Evolutionary conservation across 2,113 vertebrate species (phyloP).

Genomic region (Bos javanicus): DNA sequence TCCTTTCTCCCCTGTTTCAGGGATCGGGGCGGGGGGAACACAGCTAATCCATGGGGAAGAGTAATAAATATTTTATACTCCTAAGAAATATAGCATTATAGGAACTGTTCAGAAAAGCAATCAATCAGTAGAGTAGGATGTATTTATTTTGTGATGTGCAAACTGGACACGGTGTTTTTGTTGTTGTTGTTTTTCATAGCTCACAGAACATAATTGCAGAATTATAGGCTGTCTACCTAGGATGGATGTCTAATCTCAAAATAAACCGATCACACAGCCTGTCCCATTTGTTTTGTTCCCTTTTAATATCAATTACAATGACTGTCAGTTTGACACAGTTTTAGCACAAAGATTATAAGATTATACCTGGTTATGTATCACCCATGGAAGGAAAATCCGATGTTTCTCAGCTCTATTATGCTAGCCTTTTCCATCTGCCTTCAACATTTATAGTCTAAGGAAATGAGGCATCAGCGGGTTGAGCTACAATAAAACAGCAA

Average conservation of each 20-base stretch:
- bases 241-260: not conserved
- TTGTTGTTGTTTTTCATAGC: not conserved
- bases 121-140: not conserved
- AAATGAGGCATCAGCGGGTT: not conserved
- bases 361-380: constrained; percentile 31
- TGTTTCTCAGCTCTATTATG: constrained; percentile 34
- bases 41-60: not conserved
- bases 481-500: not conserved
- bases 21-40: not conserved
- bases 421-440: not conserved
- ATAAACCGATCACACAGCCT: not conserved
- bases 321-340: constrained; percentile 27
- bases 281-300: not conserved
- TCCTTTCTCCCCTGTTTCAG: not conserved
- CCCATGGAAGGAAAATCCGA: constrained; percentile 1
- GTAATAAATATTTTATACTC: not conserved
- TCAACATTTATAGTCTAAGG: not conserved
- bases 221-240: constrained; percentile 12
- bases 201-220: constrained; percentile 2
- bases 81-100: not conserved
- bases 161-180: not conserved
- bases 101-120: not conserved
- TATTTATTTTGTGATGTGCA: not conserved
- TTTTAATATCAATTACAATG: constrained; percentile 31
- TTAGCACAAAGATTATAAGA: constrained; percentile 41